These are phyloP conservation scores for Trididemnum clinides DNA, from an alignment of 23 tunicate genomes.

Conservation along the genomic window DNA sequence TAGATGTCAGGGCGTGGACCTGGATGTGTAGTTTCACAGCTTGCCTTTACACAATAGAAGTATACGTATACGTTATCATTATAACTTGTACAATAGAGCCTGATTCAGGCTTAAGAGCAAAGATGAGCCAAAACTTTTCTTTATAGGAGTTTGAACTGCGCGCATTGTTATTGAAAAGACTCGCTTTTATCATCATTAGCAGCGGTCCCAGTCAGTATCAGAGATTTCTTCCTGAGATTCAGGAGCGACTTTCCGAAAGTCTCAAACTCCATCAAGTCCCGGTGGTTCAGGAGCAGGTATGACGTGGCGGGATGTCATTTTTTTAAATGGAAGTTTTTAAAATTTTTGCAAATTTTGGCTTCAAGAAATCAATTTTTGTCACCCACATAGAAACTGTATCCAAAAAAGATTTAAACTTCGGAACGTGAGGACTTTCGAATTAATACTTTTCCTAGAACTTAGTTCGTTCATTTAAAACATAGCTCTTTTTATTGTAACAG, in stretches of 20 bases:
- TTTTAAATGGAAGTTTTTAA: background rate
- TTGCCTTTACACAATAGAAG: no score
- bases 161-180: conserved; percentile 78
- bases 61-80: no score
- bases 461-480: background rate
- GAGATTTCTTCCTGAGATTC: conserved; percentile 83
- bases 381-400: no score
- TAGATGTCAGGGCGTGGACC: no score
- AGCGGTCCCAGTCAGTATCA: conserved; percentile 82
- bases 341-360: background rate
- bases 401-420: no score
- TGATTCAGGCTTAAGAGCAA: no score
- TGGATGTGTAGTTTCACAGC: no score
- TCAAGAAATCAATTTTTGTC: no score
- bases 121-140: background rate
- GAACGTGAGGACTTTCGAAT: no score
- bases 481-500: background rate
- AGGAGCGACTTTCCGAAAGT: conserved; percentile 92
- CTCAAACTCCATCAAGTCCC: conserved; percentile 74
- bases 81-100: no score
- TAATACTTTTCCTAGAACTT: no score
- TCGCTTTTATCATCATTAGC: conserved; percentile 86
- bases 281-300: conserved; percentile 69
- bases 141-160: conserved; percentile 75
- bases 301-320: background rate